A percentile compares a stretch with the other conserved stretches of the same genome.
Conservation (phyloP, 2,888 invertebrate genomes). For the Poecilus cupreus region DNA sequence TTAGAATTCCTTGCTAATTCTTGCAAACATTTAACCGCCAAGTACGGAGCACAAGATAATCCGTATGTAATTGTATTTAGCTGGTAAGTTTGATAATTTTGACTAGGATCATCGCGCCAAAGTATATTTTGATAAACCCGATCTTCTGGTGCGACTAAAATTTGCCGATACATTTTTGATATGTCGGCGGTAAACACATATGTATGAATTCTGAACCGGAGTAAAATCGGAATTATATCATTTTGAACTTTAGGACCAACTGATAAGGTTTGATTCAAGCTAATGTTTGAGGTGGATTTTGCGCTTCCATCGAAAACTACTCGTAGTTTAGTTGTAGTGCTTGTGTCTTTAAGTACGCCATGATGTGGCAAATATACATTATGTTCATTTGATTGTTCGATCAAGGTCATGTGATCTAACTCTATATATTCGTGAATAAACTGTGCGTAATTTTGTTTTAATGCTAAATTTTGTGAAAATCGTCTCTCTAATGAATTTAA, state of each 20-base stretch:
- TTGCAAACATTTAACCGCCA: not conserved
- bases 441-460: no score
- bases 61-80: constrained; percentile 67
- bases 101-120: constrained; percentile 64
- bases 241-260: constrained; percentile 64
- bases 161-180: constrained; percentile 66
- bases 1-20: not conserved
- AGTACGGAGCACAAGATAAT: constrained; percentile 58
- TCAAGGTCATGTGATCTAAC: no score
- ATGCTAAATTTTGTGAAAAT: no score
- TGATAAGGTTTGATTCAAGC: constrained; percentile 64
- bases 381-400: no score
- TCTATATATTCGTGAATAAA: no score
- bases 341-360: no score
- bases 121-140: constrained; percentile 65
- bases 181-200: constrained; percentile 64
- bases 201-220: constrained; percentile 63
- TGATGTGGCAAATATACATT: constrained; percentile 63
- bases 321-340: no score
- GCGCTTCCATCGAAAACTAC: constrained; percentile 65
- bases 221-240: constrained; percentile 64
- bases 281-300: constrained; percentile 60
- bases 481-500: no score
- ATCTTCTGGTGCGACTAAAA: constrained; percentile 63
- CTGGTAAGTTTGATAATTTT: constrained; percentile 57